Base-by-base conservation (phyloP, 2,888 invertebrate genomes). In the Drosophila yooni region DNA sequence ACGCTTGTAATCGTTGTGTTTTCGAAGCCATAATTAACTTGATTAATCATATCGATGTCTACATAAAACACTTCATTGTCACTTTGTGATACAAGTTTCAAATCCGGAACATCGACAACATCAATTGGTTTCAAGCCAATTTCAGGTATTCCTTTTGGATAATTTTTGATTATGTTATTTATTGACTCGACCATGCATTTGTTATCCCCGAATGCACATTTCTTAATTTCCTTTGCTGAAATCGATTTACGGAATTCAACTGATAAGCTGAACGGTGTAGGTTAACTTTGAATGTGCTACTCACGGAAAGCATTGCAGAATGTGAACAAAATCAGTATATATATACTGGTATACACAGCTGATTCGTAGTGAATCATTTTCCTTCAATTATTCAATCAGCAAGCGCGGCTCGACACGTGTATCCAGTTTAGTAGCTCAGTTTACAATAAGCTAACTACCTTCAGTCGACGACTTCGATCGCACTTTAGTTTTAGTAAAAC, bases 11-110 rank as follows among this genome's bases (percentile, higher is more conserved):
- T 79, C 0, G 73, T 87, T 34, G 79, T 59, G 50, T 78, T 80
- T 51, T 84, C 82, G 40, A 88, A 76, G 2, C 88, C 88, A 46
- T 84, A 79, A 31, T 78, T 79, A 5, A 79, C 69, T 57, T 82
- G 74, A 15, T 80, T 40, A 11, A 38, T 60, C 6, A 83, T 48
- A 21, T 60, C 25, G 15, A 74, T 63, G 7, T 7, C 10, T 33
- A 69, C 15, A 70, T 63, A 78, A 36, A 61, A 31, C 13, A 50
- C 7, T n/a, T 25, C 11, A 18, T 40, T n/a, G 3, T 64, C 36
- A 21, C 21, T 21, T 27, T 64, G 52, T 25, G 46, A 0, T 21
- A 64, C 8, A 8, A 80, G 61, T 8, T 52, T 52, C 0, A 27
- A 43, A 53, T 83, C 56, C 15, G 15, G 54, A 2, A 81, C 66